A percentile compares a stretch with the other conserved stretches of the same genome.
Evolutionary conservation across 2,113 vertebrate genomes (phyloP).

Genomic region (Dendrocopos noguchii): DNA sequence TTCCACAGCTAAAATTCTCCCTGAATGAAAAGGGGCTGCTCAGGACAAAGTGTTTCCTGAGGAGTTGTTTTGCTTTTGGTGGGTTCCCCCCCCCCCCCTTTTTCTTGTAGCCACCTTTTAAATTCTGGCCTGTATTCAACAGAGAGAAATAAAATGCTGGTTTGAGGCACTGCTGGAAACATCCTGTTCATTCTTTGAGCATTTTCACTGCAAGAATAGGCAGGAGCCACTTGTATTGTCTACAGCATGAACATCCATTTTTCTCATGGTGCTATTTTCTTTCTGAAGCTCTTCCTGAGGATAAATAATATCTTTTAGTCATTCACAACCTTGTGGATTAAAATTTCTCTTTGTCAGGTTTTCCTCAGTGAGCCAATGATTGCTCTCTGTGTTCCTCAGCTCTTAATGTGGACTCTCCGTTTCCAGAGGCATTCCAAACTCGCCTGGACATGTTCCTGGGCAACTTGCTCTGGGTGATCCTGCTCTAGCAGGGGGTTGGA

Average conservation of each 20-base stretch:
- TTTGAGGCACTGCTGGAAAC: background rate
- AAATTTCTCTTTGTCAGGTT: background rate
- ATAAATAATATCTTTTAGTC: conserved; percentile 51
- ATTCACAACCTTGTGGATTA: conserved; percentile 43
- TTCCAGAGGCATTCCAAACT: too few species aligned
- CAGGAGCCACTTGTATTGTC: conserved; percentile 51
- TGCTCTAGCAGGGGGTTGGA: too few species aligned
- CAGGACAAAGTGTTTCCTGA: background rate
- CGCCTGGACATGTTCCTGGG: too few species aligned
- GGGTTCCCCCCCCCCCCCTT: background rate
- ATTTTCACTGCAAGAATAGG: conserved; percentile 57
- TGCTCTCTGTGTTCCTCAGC: background rate
- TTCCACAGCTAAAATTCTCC: background rate
- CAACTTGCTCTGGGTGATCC: too few species aligned
- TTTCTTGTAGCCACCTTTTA: background rate
- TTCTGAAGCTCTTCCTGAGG: conserved; percentile 47
- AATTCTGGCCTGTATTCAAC: conserved; percentile 40
- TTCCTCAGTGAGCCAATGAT: background rate
- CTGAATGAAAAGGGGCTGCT: background rate
- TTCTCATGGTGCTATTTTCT: conserved; percentile 44
- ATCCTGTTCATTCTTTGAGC: conserved; percentile 54
- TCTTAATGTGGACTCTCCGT: too few species aligned
- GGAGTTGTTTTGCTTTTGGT: background rate
- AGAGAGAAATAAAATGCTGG: background rate
- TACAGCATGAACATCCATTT: conserved; percentile 36